These are phyloP conservation scores for Hedychridium roseum DNA, from an alignment of 2,888 invertebrate species.

Conservation along the genomic window DNA sequence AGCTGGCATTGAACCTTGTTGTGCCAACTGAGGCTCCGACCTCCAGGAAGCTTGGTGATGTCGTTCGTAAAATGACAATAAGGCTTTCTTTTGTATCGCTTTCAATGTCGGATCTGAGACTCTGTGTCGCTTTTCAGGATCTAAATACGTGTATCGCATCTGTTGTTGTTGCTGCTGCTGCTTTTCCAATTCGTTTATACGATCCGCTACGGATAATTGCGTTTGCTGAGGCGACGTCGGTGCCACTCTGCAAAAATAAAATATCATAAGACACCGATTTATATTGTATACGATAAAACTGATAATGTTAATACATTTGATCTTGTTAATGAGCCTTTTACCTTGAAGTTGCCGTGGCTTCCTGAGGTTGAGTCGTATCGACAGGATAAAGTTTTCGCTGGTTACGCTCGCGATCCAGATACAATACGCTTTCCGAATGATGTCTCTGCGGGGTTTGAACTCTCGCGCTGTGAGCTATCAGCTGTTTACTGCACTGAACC, in stretches of 20 bases:
- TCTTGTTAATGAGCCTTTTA: no score
- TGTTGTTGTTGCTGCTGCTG: slow-evolving; percentile 62
- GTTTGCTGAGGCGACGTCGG: slow-evolving; percentile 54
- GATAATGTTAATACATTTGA: slow-evolving; percentile 1
- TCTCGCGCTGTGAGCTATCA: slow-evolving; percentile 79
- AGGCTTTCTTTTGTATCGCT: slow-evolving; percentile 83
- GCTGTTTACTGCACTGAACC: slow-evolving; percentile 64
- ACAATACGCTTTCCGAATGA: slow-evolving; percentile 79
- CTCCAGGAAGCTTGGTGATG: slow-evolving; percentile 69
- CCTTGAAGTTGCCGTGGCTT: slow-evolving; percentile 40
- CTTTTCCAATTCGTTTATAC: slow-evolving; percentile 64
- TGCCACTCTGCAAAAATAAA: slow-evolving; percentile 33
- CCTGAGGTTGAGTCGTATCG: slow-evolving; percentile 70
- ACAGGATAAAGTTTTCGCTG: slow-evolving; percentile 75
- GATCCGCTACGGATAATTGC: slow-evolving; percentile 67
- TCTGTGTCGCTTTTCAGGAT: slow-evolving; percentile 77
- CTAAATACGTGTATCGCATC: slow-evolving; percentile 73
- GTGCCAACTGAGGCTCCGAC: slow-evolving; percentile 69
- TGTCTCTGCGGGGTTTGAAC: slow-evolving; percentile 81
- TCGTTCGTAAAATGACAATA: slow-evolving; percentile 81
- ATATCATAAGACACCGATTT: slow-evolving; percentile 5
- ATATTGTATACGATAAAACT: not conserved
- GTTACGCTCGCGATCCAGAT: slow-evolving; percentile 69
- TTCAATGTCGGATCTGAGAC: slow-evolving; percentile 79
- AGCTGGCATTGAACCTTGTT: slow-evolving; percentile 26